phyloP scores from a whole-genome alignment of 2,113 vertebrate genomes.

The Nycticorax nycticorax region DNA sequence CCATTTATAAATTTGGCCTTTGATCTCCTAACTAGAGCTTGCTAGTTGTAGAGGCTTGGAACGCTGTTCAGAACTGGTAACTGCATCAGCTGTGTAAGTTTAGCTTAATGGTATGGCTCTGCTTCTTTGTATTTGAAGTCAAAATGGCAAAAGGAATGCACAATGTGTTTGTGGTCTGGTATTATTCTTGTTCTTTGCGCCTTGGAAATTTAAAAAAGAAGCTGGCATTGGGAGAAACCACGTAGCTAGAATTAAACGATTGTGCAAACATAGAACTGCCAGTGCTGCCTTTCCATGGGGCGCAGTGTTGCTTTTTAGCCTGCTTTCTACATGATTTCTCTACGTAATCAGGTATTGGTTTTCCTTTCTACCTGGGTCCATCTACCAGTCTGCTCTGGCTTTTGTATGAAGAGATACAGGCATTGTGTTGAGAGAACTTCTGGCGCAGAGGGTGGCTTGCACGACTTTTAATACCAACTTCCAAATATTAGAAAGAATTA shows the following conservation, averaged over 20 bases:
- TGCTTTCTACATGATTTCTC: background rate
- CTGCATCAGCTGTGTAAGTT: accelerated
- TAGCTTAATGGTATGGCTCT: background rate
- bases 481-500: background rate
- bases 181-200: background rate
- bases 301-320: background rate
- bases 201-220: background rate
- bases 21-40: background rate
- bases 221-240: background rate
- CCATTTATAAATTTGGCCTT: background rate
- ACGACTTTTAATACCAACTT: background rate
- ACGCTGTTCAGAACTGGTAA: background rate
- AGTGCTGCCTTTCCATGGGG: background rate
- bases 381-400: background rate
- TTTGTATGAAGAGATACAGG: too few species aligned
- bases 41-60: background rate
- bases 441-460: background rate
- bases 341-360: background rate
- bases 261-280: background rate
- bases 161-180: background rate
- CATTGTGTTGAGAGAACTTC: background rate
- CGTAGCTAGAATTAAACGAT: background rate
- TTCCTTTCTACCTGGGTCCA: background rate
- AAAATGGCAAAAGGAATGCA: background rate
- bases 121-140: background rate